Evolutionary conservation across 2,113 vertebrate species (phyloP).

Genomic region (Pterocles burchelli): DNA sequence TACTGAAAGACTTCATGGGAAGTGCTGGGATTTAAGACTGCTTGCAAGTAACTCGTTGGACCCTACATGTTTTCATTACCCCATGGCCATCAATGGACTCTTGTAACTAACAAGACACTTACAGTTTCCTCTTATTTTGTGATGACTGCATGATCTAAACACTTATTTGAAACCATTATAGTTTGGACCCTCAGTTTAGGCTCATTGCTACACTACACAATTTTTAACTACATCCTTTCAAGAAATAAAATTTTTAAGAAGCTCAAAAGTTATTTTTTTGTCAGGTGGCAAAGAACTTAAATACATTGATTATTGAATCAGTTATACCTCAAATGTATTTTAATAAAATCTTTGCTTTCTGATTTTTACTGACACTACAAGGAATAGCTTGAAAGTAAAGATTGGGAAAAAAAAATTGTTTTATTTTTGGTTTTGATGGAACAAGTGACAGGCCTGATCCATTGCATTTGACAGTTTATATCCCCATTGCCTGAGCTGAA

Average conservation of each 20-base stretch:
- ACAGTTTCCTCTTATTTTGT: neutral
- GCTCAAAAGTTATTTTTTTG: neutral
- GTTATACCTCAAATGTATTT: neutral
- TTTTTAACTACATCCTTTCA: neutral
- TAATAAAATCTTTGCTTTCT: neutral
- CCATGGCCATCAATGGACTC: neutral
- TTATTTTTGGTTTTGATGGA: slow-evolving; percentile 9
- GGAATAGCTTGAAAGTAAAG: neutral
- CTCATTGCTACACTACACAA: neutral
- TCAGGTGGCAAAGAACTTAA: neutral
- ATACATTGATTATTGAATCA: neutral
- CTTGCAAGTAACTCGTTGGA: neutral
- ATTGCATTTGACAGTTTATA: slow-evolving; percentile 44
- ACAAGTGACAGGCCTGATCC: slow-evolving; percentile 25
- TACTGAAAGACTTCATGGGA: neutral
- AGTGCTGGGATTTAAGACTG: neutral
- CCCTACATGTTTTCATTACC: neutral
- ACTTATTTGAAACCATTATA: neutral
- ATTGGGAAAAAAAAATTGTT: neutral
- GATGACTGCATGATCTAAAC: neutral
- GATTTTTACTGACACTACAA: neutral
- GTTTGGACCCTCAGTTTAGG: neutral
- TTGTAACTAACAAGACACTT: neutral
- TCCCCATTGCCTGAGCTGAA: slow-evolving; percentile 20
- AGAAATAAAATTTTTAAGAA: neutral